Conservation (phyloP, 2,797 vertebrate genomes). For the Leuciscus waleckii region DNA sequence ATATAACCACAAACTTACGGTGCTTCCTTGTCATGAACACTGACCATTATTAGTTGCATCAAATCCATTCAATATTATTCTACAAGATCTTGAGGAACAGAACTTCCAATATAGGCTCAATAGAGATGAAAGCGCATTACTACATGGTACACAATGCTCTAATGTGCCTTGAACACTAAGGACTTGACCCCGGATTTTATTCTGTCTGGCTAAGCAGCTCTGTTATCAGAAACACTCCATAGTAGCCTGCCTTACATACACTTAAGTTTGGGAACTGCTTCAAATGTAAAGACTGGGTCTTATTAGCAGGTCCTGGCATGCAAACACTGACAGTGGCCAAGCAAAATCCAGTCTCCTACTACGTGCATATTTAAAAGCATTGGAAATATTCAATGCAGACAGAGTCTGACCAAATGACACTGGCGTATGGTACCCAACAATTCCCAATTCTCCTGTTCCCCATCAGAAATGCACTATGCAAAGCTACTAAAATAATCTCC, state of each 20-base stretch:
- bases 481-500: constrained; percentile 13
- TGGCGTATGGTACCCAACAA: neutral
- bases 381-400: constrained; percentile 3
- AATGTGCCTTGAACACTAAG: neutral
- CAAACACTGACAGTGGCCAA: constrained; percentile 42
- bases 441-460: neutral
- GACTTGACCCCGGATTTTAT: neutral
- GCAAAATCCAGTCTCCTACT: constrained; percentile 41
- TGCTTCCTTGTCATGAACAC: constrained; percentile 56
- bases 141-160: neutral
- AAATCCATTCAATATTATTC: constrained; percentile 52
- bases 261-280: neutral
- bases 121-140: neutral
- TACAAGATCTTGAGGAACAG: constrained; percentile 55
- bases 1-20: constrained; percentile 57
- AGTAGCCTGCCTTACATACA: neutral
- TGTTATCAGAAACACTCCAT: neutral
- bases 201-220: neutral
- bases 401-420: neutral
- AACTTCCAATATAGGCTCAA: constrained; percentile 47
- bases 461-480: constrained; percentile 10
- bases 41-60: constrained; percentile 44
- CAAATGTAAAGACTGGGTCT: constrained; percentile 13
- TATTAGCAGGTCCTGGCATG: constrained; percentile 48
- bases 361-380: constrained; percentile 42